Percentiles rank a stretch among this genome's conserved stretches.
Evolutionary conservation across 2,888 invertebrate species (phyloP).

Genomic region (Galerucella nymphaeae): DNA sequence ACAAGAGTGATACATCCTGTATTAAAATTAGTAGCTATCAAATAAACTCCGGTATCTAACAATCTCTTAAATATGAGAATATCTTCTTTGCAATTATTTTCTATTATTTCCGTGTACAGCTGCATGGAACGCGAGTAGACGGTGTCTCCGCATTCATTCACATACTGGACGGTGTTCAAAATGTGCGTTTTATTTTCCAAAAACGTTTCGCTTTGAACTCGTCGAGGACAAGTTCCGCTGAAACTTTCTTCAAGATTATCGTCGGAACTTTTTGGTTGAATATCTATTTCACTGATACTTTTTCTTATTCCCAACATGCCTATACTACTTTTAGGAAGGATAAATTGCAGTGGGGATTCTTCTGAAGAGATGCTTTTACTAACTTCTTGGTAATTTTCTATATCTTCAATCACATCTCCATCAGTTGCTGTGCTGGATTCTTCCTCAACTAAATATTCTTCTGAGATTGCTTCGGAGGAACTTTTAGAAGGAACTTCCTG

Average conservation of each 20-base stretch:
- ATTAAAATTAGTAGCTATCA: slow-evolving; percentile 29
- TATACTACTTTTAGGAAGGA: not conserved
- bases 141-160: not conserved
- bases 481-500: not conserved
- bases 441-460: not conserved
- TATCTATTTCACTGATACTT: slow-evolving; percentile 7
- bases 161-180: not conserved
- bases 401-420: not conserved
- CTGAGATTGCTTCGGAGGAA: not conserved
- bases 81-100: slow-evolving; percentile 21
- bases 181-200: slow-evolving; percentile 6
- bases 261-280: not conserved
- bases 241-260: not conserved
- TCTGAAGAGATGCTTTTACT: not conserved
- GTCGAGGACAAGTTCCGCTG: not conserved
- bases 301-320: not conserved
- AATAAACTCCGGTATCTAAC: slow-evolving; percentile 16
- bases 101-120: slow-evolving; percentile 1
- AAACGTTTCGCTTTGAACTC: slow-evolving; percentile 1
- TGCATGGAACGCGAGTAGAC: not conserved
- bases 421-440: not conserved
- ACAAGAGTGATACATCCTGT: slow-evolving; percentile 28
- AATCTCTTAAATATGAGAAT: slow-evolving; percentile 20
- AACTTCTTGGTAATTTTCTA: not conserved
- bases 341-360: not conserved